Percentiles rank a stretch among this genome's conserved stretches.
phyloP scores from a whole-genome alignment of 2,797 vertebrate species.

The Sebastes iracundus region DNA sequence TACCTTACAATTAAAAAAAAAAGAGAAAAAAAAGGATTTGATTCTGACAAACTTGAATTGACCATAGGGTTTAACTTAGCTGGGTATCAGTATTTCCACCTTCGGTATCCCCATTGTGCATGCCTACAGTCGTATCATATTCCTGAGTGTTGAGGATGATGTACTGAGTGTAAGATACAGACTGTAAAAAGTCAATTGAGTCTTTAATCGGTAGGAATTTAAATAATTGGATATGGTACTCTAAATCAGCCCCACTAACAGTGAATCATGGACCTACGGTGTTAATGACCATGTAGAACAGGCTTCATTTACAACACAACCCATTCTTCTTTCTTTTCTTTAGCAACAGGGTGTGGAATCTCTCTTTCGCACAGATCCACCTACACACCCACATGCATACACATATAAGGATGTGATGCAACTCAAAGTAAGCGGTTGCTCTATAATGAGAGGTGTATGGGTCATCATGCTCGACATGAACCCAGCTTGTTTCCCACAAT shows the following conservation, averaged over 20 bases:
- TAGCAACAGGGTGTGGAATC: not conserved
- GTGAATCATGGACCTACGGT: not conserved
- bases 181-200: not conserved
- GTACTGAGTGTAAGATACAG: not conserved
- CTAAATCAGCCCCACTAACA: not conserved
- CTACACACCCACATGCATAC: not conserved
- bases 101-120: not conserved
- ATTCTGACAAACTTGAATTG: not conserved
- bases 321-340: not conserved
- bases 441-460: slow-evolving; percentile 25
- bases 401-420: slow-evolving; percentile 37
- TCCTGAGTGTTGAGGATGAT: not conserved
- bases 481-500: not conserved
- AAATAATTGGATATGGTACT: not conserved
- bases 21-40: too few relatives aligned
- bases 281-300: not conserved
- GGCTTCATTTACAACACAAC: not conserved
- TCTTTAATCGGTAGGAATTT: not conserved
- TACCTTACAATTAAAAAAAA: not conserved
- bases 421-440: slow-evolving; percentile 25
- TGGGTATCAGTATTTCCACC: not conserved
- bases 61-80: not conserved
- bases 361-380: slow-evolving; percentile 15
- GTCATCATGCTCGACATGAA: slow-evolving; percentile 12
- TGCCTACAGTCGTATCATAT: not conserved